These are phyloP conservation scores for Phaenicophaeus curvirostris DNA, from an alignment of 2,797 vertebrate genomes.

Conservation along the genomic window DNA sequence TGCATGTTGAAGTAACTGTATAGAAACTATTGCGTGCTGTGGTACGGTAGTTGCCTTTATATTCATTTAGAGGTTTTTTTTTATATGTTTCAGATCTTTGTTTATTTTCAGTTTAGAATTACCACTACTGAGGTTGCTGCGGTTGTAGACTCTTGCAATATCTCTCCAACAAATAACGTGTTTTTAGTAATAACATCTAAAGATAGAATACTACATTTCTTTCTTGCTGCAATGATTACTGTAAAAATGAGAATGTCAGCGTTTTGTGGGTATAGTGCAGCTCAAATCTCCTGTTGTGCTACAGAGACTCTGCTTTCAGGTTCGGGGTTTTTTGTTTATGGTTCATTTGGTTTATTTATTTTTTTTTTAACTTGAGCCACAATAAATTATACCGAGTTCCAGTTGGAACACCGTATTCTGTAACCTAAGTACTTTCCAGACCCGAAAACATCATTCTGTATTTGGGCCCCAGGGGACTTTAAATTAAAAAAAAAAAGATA, in stretches of 20 bases:
- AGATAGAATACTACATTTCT: not conserved
- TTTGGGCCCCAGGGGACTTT: not conserved
- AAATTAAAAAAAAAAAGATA: not conserved
- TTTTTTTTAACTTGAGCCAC: not conserved
- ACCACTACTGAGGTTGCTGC: not conserved
- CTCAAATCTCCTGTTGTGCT: not conserved
- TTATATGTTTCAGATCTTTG: not conserved
- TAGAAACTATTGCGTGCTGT: not conserved
- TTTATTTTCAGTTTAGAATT: constrained; percentile 1
- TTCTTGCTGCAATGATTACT: not conserved
- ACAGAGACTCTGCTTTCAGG: not conserved
- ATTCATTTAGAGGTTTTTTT: not conserved
- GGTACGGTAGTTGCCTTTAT: not conserved
- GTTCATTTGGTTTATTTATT: not conserved
- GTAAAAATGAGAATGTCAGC: not conserved
- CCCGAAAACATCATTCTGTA: not conserved
- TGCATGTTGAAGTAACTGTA: not conserved
- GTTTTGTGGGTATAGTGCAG: not conserved
- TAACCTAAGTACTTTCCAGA: not conserved
- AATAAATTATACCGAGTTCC: not conserved
- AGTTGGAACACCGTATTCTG: not conserved
- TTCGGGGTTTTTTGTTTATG: not conserved
- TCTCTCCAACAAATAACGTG: not conserved
- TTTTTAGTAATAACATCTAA: not conserved
- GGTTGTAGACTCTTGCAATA: not conserved